phyloP scores from a whole-genome alignment of 2,888 invertebrate genomes.

The Pseudococcus viburni region DNA sequence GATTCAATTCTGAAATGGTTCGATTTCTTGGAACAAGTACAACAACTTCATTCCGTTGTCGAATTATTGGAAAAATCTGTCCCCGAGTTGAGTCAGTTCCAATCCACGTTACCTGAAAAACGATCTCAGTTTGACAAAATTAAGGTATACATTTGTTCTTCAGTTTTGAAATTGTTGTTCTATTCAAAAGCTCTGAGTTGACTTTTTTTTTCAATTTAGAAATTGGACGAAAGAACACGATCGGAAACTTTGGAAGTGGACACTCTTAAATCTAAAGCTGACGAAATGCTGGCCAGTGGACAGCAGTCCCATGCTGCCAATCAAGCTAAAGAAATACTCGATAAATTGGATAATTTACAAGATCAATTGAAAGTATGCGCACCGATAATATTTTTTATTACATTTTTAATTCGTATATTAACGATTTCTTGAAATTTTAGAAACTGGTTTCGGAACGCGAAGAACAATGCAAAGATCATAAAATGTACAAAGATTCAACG shows the following conservation, averaged over 20 bases:
- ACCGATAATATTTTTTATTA: background rate
- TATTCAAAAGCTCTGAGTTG: background rate
- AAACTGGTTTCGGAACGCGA: constrained; percentile 84
- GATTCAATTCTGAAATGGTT: constrained; percentile 94
- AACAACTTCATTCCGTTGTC: constrained; percentile 86
- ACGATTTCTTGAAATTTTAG: constrained; percentile 69
- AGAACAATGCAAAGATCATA: constrained; percentile 89
- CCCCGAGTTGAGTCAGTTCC: constrained; percentile 81
- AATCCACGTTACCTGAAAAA: constrained; percentile 88
- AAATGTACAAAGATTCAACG: constrained; percentile 90
- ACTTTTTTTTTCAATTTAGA: constrained; percentile 70
- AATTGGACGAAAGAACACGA: constrained; percentile 88
- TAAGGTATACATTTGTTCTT: constrained; percentile 73
- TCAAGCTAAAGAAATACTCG: constrained; percentile 88
- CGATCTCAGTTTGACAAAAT: constrained; percentile 87
- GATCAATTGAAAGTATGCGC: constrained; percentile 79
- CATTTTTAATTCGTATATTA: background rate
- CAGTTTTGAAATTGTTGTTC: no score
- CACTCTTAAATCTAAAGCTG: constrained; percentile 84
- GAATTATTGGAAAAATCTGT: constrained; percentile 83
- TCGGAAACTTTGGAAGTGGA: constrained; percentile 93
- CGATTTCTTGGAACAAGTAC: constrained; percentile 89
- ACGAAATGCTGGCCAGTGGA: constrained; percentile 88
- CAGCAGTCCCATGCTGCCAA: constrained; percentile 87
- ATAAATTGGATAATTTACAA: constrained; percentile 85